phyloP scores from a whole-genome alignment of 2,888 invertebrate species.

The Sceliomorpha sp. region DNA sequence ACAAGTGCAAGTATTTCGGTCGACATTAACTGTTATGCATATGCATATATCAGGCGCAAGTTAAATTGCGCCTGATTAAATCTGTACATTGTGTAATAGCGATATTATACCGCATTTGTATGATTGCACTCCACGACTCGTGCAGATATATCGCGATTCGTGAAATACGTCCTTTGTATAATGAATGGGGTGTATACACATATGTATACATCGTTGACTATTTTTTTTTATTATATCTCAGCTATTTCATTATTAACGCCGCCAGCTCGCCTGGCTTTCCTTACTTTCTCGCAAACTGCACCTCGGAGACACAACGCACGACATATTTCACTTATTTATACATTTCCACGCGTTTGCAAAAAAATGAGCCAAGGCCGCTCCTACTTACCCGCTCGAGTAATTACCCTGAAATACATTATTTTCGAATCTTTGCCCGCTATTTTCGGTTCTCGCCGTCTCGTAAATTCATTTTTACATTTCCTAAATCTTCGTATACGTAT shows the following conservation, averaged over 20 bases:
- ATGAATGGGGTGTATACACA: too few relatives aligned
- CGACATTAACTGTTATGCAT: conserved; percentile 50
- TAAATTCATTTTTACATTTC: too few relatives aligned
- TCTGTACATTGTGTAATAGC: conserved; percentile 47
- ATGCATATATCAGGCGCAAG: conserved; percentile 43
- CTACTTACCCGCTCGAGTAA: conserved; percentile 19
- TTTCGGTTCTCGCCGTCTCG: too few relatives aligned
- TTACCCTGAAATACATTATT: conserved; percentile 11
- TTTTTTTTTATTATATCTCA: conserved; percentile 17
- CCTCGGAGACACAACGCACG: conserved; percentile 28
- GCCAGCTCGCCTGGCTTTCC: conserved; percentile 13
- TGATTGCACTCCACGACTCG: conserved; percentile 34
- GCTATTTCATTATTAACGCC: conserved; percentile 36
- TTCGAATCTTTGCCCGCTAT: too few relatives aligned
- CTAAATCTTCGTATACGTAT: too few relatives aligned
- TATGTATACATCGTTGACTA: conserved; percentile 19
- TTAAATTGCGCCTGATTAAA: conserved; percentile 52
- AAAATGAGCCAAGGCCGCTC: conserved; percentile 22
- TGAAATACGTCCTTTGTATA: conserved; percentile 33
- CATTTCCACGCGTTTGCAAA: conserved; percentile 25
- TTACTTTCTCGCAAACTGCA: conserved; percentile 21
- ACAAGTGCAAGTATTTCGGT: conserved; percentile 49
- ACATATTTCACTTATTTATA: conserved; percentile 33
- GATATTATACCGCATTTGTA: conserved; percentile 46
- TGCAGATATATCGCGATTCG: conserved; percentile 36